Evolutionary conservation across 2,113 vertebrate genomes (phyloP), one percentile per base, ranked within the genome.

Genomic region (Centropus bengalensis): DNA sequence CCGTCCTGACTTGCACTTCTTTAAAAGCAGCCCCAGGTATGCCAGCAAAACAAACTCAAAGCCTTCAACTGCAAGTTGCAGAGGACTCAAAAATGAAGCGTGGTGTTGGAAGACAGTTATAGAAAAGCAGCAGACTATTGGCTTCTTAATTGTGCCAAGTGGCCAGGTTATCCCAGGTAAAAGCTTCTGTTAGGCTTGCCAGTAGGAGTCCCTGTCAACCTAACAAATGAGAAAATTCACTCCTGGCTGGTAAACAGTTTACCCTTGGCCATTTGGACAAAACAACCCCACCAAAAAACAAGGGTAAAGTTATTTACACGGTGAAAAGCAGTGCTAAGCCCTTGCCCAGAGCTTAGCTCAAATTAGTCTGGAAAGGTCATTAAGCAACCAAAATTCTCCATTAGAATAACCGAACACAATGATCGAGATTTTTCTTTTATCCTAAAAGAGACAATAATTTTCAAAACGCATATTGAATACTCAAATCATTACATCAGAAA

Each of bases 1-100:
- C 11, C 0, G 10, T 38, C 47, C 59, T 14, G 0, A 0, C 32
- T n/a, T 62, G 40, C 32, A 38, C 20, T 62, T n/a, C 24, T 33
- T 49, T 40, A 21, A 67, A 77, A 67, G 45, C 54, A 44, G 54
- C 77, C 59, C 30, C 10, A 42, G 24, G 33, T 56, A 23, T 8
- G 12, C 32, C 26, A 62, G 19, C 69, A 64, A 5, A 54, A n/a
- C 18, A 54, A 42, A n/a, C 47, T 56, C 47, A 68, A 82, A 74
- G 66, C 47, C 42, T 44, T 66, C 13, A 18, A 51, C 54, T 40
- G 40, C 0, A 3, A 77, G 24, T 32, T 62, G 28, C 32, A 58
- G 12, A 58, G 67, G 23, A 11, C 28, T 68, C 21, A 33, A 36
- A 76, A 60, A 45, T 21, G 14, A 42, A 44, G 24, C 1, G 1